Evolutionary conservation across 2,113 vertebrate species (phyloP).

Genomic region (Chamaea fasciata): DNA sequence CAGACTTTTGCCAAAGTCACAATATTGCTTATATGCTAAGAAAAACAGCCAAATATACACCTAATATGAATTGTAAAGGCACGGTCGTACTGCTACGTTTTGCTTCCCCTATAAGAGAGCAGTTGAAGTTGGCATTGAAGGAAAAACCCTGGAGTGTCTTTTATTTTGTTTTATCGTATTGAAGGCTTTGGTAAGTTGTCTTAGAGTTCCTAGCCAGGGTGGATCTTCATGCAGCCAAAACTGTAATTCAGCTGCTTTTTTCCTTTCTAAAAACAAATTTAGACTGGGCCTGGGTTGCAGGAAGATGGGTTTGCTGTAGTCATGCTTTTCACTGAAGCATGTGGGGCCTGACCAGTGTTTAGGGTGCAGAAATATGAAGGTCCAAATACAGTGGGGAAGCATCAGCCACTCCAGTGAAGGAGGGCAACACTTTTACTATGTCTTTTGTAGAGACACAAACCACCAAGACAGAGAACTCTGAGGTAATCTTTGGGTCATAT

Average conservation of each 20-base stretch:
- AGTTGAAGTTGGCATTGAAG: not conserved
- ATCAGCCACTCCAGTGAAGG: not conserved
- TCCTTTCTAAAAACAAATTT: not conserved
- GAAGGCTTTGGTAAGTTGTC: not conserved
- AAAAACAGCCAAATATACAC: not conserved
- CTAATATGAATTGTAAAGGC: not conserved
- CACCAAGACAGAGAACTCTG: not conserved
- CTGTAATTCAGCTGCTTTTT: not conserved
- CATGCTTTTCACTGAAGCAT: not conserved
- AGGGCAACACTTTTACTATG: not conserved
- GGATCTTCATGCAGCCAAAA: not conserved
- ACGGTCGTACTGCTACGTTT: not conserved
- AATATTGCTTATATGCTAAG: not conserved
- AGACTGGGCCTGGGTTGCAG: not conserved
- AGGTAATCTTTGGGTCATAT: not conserved
- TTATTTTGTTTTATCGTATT: not conserved
- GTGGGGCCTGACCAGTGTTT: accelerated
- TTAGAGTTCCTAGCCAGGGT: not conserved
- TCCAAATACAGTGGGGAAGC: not conserved
- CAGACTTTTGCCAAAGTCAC: not conserved
- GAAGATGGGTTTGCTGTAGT: not conserved
- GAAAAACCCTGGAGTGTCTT: not conserved
- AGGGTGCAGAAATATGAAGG: not conserved
- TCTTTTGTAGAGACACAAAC: not conserved
- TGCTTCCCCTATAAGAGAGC: not conserved